phyloP scores from a whole-genome alignment of 2,113 vertebrate species.

The Amphiprion ocellaris region DNA sequence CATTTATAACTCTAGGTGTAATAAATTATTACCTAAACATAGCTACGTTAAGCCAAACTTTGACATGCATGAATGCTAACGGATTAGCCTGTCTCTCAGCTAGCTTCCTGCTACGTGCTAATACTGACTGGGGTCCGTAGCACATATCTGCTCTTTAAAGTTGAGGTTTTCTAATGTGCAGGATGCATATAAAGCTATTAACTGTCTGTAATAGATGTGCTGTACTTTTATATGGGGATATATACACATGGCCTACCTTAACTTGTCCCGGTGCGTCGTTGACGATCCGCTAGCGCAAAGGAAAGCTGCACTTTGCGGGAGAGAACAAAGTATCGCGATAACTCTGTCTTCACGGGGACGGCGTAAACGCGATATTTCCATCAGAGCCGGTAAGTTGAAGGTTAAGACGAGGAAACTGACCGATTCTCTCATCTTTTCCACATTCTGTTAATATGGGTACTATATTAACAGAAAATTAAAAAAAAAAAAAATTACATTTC shows the following conservation, averaged over 20 bases:
- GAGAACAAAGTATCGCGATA: not conserved
- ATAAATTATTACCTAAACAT: no score
- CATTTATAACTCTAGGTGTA: no score
- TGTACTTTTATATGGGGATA: fast-evolving
- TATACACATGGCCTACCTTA: slow-evolving; percentile 29
- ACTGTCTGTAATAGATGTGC: fast-evolving
- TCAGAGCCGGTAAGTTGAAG: no score
- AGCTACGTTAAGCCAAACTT: not conserved
- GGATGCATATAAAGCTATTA: not conserved
- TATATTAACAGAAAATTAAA: no score
- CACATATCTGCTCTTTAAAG: not conserved
- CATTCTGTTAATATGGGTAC: no score
- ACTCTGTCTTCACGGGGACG: no score
- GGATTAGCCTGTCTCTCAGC: no score
- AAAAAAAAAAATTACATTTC: no score
- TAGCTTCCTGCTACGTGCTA: not conserved
- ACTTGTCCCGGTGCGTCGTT: not conserved
- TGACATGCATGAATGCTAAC: not conserved
- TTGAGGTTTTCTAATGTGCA: not conserved
- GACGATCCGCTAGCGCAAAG: not conserved
- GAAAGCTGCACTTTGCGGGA: no score
- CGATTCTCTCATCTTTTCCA: no score
- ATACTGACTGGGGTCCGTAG: not conserved
- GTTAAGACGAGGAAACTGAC: no score
- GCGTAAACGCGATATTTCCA: slow-evolving; percentile 1